Percentiles rank a stretch among this genome's conserved stretches.
Conservation (phyloP, 2,888 invertebrate species). For the Drosophila setosimentum region DNA sequence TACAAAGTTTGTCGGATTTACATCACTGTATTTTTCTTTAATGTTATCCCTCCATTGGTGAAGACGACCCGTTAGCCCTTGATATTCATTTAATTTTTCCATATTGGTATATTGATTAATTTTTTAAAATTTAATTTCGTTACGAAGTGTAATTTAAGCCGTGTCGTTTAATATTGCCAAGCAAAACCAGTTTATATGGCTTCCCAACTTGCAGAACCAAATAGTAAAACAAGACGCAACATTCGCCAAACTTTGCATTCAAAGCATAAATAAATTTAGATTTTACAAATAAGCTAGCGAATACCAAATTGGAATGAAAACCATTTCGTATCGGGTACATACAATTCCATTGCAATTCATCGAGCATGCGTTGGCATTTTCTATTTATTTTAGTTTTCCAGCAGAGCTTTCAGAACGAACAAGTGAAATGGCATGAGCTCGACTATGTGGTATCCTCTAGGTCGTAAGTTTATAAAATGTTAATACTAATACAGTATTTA, state of each 20-base stretch:
- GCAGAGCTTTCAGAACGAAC: conserved; percentile 3
- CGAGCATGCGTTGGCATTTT: conserved; percentile 51
- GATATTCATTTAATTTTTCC: conserved; percentile 92
- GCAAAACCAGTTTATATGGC: conserved; percentile 45
- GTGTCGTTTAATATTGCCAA: conserved; percentile 9
- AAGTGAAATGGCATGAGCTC: not conserved
- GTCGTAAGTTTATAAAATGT: too few species aligned
- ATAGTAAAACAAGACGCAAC: conserved; percentile 22
- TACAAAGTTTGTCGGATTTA: conserved; percentile 87
- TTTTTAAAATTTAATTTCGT: conserved; percentile 1
- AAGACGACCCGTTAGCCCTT: conserved; percentile 90
- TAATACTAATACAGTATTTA: not conserved
- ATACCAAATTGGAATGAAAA: conserved; percentile 30
- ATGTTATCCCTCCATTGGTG: conserved; percentile 89
- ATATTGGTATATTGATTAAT: conserved; percentile 79
- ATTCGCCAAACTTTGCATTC: conserved; percentile 43
- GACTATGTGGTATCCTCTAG: conserved; percentile 1
- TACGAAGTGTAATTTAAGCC: conserved; percentile 4
- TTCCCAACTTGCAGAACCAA: conserved; percentile 21
- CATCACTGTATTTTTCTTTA: conserved; percentile 88
- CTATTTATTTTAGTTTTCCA: conserved; percentile 4
- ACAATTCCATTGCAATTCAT: conserved; percentile 43
- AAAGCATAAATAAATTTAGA: conserved; percentile 42
- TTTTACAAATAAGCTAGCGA: conserved; percentile 24
- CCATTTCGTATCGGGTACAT: conserved; percentile 21